Evolutionary conservation across 2,888 invertebrate genomes (phyloP).

Genomic region (Meandrusa payeni): DNA sequence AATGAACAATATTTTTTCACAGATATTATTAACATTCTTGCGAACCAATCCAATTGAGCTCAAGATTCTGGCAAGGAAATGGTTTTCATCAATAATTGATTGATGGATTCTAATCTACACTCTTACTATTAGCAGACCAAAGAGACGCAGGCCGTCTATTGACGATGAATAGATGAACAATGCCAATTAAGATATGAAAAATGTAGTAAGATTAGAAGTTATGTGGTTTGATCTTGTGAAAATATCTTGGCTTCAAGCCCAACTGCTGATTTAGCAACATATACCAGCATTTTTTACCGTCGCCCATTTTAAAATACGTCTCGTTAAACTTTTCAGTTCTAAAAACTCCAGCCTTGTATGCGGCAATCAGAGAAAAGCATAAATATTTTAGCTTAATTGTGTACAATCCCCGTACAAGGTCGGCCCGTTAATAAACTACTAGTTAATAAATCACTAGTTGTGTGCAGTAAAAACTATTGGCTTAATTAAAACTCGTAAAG

Average conservation of each 20-base stretch:
- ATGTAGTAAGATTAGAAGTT: constrained; percentile 36
- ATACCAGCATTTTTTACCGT: not conserved
- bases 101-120: too few relatives aligned
- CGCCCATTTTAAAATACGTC: not conserved
- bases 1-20: too few relatives aligned
- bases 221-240: constrained; percentile 33
- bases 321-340: constrained; percentile 2
- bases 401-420: constrained; percentile 10
- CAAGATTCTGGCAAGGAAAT: too few relatives aligned
- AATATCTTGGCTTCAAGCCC: constrained; percentile 12
- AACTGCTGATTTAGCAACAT: not conserved
- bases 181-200: constrained; percentile 42
- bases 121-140: too few relatives aligned
- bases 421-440: constrained; percentile 8
- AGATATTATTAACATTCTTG: too few relatives aligned
- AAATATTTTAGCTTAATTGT: constrained; percentile 13
- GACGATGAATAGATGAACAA: constrained; percentile 31
- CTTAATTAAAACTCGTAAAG: constrained; percentile 11
- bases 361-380: constrained; percentile 3
- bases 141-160: too few relatives aligned
- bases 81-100: too few relatives aligned
- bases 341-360: not conserved
- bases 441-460: constrained; percentile 18
- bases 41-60: too few relatives aligned
- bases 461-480: constrained; percentile 5